A percentile compares a stretch with the other conserved stretches of the same genome.
These are phyloP conservation scores for Acheta domesticus DNA, from an alignment of 2,888 invertebrate species.

Conservation along the genomic window DNA sequence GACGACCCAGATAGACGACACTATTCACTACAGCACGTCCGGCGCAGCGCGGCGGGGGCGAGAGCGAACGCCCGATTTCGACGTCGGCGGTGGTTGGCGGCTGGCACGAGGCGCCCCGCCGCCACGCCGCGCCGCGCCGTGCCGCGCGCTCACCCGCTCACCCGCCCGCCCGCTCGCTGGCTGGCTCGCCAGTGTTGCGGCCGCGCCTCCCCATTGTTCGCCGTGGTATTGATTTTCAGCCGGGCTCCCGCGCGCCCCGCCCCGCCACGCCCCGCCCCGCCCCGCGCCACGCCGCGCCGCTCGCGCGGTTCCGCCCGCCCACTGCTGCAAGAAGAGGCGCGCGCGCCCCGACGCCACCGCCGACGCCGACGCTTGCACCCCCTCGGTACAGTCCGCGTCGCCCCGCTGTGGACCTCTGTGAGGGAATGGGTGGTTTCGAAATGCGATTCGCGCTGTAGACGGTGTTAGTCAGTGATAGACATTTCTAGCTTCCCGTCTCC, in stretches of 20 bases:
- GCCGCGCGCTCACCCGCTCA: not conserved
- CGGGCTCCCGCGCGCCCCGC: not conserved
- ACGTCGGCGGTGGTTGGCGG: conserved; percentile 4
- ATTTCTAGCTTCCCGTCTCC: no score
- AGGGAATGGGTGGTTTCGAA: no score
- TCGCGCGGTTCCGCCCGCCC: not conserved
- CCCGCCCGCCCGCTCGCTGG: not conserved
- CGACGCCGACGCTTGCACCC: conserved; percentile 18
- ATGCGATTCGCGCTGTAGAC: no score
- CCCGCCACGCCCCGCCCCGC: not conserved
- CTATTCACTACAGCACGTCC: no score
- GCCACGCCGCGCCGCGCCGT: not conserved
- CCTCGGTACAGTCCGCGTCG: not conserved
- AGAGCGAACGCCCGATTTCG: not conserved
- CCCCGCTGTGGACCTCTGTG: not conserved
- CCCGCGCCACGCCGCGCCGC: not conserved
- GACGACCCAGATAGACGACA: no score
- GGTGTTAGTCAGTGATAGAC: no score
- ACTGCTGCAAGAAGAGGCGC: not conserved
- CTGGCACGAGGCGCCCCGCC: not conserved
- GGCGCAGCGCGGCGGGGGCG: no score
- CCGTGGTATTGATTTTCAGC: not conserved
- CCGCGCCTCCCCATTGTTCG: conserved; percentile 1
- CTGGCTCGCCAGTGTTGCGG: conserved; percentile 3
- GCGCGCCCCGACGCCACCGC: conserved; percentile 5